phyloP scores from a whole-genome alignment of 2,113 vertebrate species.

The Pterocles gutturalis region DNA sequence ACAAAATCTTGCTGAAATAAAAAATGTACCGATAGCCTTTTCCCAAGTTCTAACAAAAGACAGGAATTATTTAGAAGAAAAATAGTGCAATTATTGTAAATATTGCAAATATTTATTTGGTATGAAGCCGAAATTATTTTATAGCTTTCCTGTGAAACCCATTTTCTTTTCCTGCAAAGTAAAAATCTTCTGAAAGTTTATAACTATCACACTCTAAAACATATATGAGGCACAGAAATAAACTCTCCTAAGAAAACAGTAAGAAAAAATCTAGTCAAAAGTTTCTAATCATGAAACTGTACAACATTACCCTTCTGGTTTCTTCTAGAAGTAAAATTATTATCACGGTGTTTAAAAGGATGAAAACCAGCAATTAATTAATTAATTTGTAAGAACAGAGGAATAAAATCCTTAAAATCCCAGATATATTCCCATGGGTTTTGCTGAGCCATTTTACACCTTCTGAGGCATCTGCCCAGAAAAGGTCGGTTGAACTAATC shows the following conservation, averaged over 20 bases:
- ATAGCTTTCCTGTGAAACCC: background rate
- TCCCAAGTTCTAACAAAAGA: slow-evolving; percentile 21
- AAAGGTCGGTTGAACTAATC: slow-evolving; percentile 28
- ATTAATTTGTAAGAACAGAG: background rate
- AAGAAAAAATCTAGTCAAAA: background rate
- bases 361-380: background rate
- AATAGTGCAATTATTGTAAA: background rate
- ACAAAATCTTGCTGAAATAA: slow-evolving; percentile 26
- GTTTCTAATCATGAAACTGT: background rate
- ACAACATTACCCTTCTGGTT: background rate
- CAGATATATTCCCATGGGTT: background rate
- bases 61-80: slow-evolving; percentile 11
- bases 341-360: background rate
- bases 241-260: background rate
- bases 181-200: background rate
- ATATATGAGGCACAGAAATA: background rate
- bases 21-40: background rate
- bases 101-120: background rate
- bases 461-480: background rate
- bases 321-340: background rate
- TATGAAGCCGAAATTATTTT: background rate
- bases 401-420: background rate
- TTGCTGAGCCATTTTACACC: background rate
- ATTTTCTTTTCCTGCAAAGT: background rate
- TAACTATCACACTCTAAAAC: background rate